These are phyloP conservation scores for Bombylius major DNA, from an alignment of 2,888 invertebrate species.

Conservation along the genomic window DNA sequence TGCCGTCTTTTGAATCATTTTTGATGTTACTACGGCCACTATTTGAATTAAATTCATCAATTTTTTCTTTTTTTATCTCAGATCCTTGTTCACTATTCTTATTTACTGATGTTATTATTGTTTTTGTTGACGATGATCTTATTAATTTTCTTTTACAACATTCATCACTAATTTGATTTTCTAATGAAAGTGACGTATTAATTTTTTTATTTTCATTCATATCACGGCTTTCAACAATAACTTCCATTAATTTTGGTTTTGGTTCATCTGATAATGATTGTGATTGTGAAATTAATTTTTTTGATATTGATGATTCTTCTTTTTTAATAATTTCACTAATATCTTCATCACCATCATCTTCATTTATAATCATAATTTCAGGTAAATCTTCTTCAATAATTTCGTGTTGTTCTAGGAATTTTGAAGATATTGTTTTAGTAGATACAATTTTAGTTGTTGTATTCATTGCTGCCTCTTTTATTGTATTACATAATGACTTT, in stretches of 20 bases:
- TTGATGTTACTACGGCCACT: no score
- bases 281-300: not conserved
- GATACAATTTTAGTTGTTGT: no score
- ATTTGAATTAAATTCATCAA: no score
- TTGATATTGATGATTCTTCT: not conserved
- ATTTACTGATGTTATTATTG: no score
- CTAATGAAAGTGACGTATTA: constrained; percentile 8
- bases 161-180: constrained; percentile 10
- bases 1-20: no score
- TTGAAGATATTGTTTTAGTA: no score
- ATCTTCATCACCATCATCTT: not conserved
- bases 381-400: constrained; percentile 8
- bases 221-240: constrained; percentile 6
- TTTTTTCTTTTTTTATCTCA: no score
- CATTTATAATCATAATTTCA: constrained; percentile 7
- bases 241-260: not conserved
- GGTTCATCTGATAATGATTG: not conserved
- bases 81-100: no score
- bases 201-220: constrained; percentile 14
- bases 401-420: not conserved
- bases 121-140: no score
- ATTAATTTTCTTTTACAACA: constrained; percentile 12
- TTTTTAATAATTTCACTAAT: not conserved
- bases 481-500: not conserved
- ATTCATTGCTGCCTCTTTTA: no score